Conservation (phyloP, 2,888 invertebrate species). For the Caenorhabditis sinica region DNA sequence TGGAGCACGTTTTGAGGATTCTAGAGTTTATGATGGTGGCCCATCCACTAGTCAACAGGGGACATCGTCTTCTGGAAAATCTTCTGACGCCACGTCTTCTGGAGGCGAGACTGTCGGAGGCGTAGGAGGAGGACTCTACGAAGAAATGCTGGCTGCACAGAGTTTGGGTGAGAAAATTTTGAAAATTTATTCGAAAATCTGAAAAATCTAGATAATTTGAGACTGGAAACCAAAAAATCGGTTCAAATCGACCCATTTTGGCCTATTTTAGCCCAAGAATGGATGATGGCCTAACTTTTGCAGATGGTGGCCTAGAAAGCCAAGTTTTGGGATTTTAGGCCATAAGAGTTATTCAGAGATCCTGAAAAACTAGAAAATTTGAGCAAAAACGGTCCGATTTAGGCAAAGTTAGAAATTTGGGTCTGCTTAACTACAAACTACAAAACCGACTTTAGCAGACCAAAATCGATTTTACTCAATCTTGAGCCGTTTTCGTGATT, state of each 20-base stretch:
- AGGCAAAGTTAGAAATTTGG: not conserved
- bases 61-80: not conserved
- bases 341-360: not conserved
- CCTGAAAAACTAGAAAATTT: not conserved
- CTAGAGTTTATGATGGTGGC: not conserved
- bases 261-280: no score
- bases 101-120: not conserved
- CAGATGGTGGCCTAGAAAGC: no score
- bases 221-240: no score
- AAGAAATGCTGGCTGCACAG: constrained; percentile 74
- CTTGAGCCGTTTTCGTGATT: no score
- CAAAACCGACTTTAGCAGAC: no score
- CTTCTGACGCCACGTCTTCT: not conserved
- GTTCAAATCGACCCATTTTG: not conserved
- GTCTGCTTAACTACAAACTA: no score
- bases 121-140: constrained; percentile 70
- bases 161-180: constrained; percentile 46
- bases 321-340: not conserved
- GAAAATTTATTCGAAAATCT: not conserved
- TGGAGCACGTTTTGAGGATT: not conserved
- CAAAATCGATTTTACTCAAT: no score
- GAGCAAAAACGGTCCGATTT: not conserved
- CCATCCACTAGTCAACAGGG: constrained; percentile 4
- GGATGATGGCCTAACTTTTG: no score
- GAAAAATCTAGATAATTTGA: not conserved